Base-by-base conservation (phyloP, 53 echinoderm and acorn worm species). In the Holothuria leucospilota region DNA sequence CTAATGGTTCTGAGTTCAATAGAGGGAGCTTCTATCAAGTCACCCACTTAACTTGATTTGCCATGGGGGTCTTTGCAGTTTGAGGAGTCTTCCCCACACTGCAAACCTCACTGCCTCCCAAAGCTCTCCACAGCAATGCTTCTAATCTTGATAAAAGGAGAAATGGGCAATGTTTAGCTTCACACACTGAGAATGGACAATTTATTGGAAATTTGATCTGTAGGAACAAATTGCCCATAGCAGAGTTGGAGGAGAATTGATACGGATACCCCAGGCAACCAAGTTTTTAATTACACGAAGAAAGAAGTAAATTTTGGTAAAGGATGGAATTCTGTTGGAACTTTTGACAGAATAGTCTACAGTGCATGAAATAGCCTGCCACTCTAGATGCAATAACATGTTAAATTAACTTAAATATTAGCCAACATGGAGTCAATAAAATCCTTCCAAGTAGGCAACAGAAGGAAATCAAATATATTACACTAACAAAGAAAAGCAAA, bases 231-330 rank as follows among this genome's bases (percentile, higher is more conserved):
- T 75, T 75, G 75, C 75, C 72, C 75, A 52, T 75, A 75, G 75
- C 52, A 49, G 75, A 26, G 49, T 52, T 75, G 75, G 75, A 75
- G 52, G 75, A 51, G 24, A 75, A 27, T 14, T 75, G 75, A 51
- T 51, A 75, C 23, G 26, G 75, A 75, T 75, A 75, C 51, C 75
- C 23, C 46, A 6, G 46, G 75, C 46, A 75, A 75, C 51, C 27
- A 49, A 26, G 75, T 75, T 75, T 72, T 75, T 75, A 75, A 75
- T 75, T 75, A 52, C 75, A 75, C 49, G 52, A 49, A 75, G 75
- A 51, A 49, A 53, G 52, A 42, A 75, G 27, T 51, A 51, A 75
- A 75, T 51, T 75, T 75, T 75, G 25, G 39, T 26, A 49, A 49
- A 11, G 12, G 27, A 46, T 23, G 52, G 75, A 51, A 40, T 75